A percentile compares a stretch with the other conserved stretches of the same genome.
Conservation (phyloP, 2,888 invertebrate genomes). For the Drosophila leonis region DNA sequence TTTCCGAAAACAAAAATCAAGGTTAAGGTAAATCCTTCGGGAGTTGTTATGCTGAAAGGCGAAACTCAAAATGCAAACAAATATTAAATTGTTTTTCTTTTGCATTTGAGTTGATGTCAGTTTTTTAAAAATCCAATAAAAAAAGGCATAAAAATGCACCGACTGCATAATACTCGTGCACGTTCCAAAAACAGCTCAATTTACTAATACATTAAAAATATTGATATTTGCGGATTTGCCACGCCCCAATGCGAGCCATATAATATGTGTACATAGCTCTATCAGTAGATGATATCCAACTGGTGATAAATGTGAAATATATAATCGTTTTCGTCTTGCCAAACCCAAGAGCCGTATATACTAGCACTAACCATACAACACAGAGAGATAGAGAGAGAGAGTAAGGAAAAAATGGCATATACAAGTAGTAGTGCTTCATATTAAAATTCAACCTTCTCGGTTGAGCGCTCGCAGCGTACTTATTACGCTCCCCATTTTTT, state of each 20-base stretch:
- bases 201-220: neutral
- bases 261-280: slow-evolving; percentile 4
- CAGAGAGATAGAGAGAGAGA: too few relatives aligned
- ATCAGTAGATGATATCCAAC: neutral
- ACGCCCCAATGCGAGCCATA: slow-evolving; percentile 7
- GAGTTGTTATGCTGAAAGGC: slow-evolving; percentile 93
- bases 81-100: slow-evolving; percentile 27
- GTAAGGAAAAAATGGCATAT: too few relatives aligned
- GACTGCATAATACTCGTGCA: neutral
- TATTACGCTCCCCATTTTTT: too few relatives aligned
- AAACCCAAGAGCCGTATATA: neutral
- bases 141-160: too few relatives aligned
- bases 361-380: too few relatives aligned
- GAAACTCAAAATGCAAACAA: slow-evolving; percentile 88
- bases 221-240: slow-evolving; percentile 7
- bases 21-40: slow-evolving; percentile 97
- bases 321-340: neutral
- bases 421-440: too few relatives aligned
- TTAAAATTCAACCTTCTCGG: too few relatives aligned
- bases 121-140: neutral
- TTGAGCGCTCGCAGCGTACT: too few relatives aligned
- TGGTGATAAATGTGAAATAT: neutral
- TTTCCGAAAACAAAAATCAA: slow-evolving; percentile 95
- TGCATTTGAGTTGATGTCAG: neutral
- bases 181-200: neutral